Evolutionary conservation across 2,888 invertebrate species (phyloP).

Genomic region (Patella caerulea): DNA sequence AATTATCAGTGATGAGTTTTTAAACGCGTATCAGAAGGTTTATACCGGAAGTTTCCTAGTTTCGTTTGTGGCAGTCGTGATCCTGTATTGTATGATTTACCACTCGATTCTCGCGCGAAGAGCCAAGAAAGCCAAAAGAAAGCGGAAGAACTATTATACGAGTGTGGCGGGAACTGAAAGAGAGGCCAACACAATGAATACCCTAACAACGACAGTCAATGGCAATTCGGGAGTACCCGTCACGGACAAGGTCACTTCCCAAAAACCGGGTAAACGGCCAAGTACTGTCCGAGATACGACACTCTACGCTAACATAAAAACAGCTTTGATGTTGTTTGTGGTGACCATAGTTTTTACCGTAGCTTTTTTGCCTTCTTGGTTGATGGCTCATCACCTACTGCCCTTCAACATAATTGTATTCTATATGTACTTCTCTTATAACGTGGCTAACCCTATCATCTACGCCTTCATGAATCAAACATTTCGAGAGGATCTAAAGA

Average conservation of each 20-base stretch:
- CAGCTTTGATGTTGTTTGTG: constrained; percentile 70
- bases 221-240: constrained; percentile 4
- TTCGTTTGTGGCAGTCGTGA: constrained; percentile 52
- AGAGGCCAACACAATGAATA: background rate
- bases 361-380: constrained; percentile 66
- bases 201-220: constrained; percentile 11
- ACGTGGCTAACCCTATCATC: constrained; percentile 69
- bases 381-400: constrained; percentile 59
- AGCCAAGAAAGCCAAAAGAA: constrained; percentile 38
- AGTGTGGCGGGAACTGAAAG: constrained; percentile 26
- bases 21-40: constrained; percentile 33
- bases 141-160: constrained; percentile 34
- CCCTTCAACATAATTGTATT: constrained; percentile 57
- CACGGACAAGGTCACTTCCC: constrained; percentile 5
- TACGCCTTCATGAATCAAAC: constrained; percentile 71
- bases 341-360: constrained; percentile 68
- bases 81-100: constrained; percentile 64
- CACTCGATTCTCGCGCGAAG: constrained; percentile 53
- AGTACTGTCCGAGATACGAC: constrained; percentile 44
- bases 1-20: background rate
- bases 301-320: constrained; percentile 63
- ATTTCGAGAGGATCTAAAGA: constrained; percentile 62
- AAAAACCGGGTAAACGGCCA: constrained; percentile 28
- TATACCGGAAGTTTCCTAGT: constrained; percentile 53
- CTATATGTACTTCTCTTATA: constrained; percentile 69